Evolutionary conservation across 2,113 vertebrate genomes (phyloP), one percentile per base, ranked within the genome.

Genomic region (Meriones unguiculatus): DNA sequence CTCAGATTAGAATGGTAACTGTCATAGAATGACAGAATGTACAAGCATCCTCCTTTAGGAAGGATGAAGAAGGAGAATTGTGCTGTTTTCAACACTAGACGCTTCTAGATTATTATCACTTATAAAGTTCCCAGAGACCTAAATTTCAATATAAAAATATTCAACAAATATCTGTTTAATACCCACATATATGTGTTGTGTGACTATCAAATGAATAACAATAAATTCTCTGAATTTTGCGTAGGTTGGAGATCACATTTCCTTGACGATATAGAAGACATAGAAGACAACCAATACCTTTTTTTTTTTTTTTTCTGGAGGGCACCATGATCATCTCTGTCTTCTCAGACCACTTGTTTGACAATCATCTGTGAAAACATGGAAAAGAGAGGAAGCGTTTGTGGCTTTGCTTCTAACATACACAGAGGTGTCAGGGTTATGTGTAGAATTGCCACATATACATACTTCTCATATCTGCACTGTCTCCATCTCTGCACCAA

Each of bases 151-250:
- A 17, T 38, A 64, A 78, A 22, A 13, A 15, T 7, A 57, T 17
- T 52, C 4, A n/a, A 41, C 8, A 67, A 22, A 91, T 69, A 0
- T 10, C 72, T 64, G 28, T 20, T 13, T 85, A n/a, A 64, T 69
- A 4, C 0, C 11, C 87, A 38, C 0, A 64, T 2, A 52, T 2
- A 17, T 54, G 1, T 20, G 57, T 5, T 25, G 6, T 86, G 9
- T 87, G 28, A 32, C 89, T 50, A n/a, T 1, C 30, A 93, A 76
- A 24, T 64, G 50, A 35, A 70, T 87, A 25, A 50, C 13, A 82
- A 11, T 87, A 17, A 78, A 67, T 9, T 9, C 52, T 30, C 7
- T 41, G 4, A 69, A 64, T 20, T 75, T 72, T 87, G 38, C 12
- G 46, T 24, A 67, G 4, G 6, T 28, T 25, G 22, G n/a, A 82